Evolutionary conservation across 2,888 invertebrate genomes (phyloP).

Genomic region (Acrocera orbiculus): DNA sequence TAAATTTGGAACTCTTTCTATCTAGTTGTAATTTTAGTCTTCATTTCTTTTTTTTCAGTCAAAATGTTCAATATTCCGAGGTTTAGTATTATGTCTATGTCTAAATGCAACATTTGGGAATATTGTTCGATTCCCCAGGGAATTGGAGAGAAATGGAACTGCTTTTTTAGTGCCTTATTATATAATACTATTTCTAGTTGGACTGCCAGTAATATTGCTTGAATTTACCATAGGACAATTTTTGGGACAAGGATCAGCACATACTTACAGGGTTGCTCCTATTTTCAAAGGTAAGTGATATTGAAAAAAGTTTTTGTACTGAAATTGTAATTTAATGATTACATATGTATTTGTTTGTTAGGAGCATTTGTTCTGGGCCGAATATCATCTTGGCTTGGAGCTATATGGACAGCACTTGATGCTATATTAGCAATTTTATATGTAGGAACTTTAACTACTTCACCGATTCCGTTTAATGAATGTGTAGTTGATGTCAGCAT

Average conservation of each 20-base stretch:
- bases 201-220: conserved; percentile 28
- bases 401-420: conserved; percentile 30
- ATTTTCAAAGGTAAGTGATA: conserved; percentile 30
- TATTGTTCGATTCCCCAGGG: conserved; percentile 31
- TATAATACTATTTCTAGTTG: conserved; percentile 30
- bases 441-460: conserved; percentile 27
- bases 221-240: conserved; percentile 32
- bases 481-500: no score
- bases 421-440: conserved; percentile 28
- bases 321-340: background rate
- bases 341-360: conserved; percentile 8
- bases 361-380: conserved; percentile 30
- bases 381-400: conserved; percentile 29
- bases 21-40: background rate
- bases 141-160: conserved; percentile 29
- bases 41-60: conserved; percentile 20
- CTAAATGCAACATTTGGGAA: conserved; percentile 30
- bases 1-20: background rate
- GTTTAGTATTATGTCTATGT: conserved; percentile 30
- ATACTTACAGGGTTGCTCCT: conserved; percentile 31
- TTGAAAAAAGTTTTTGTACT: background rate
- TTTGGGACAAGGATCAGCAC: conserved; percentile 31
- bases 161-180: conserved; percentile 30
- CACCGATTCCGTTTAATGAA: conserved; percentile 27
- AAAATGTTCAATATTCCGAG: conserved; percentile 32